These are phyloP conservation scores for Craniophora ligustri DNA, from an alignment of 2,888 invertebrate species.

Conservation along the genomic window DNA sequence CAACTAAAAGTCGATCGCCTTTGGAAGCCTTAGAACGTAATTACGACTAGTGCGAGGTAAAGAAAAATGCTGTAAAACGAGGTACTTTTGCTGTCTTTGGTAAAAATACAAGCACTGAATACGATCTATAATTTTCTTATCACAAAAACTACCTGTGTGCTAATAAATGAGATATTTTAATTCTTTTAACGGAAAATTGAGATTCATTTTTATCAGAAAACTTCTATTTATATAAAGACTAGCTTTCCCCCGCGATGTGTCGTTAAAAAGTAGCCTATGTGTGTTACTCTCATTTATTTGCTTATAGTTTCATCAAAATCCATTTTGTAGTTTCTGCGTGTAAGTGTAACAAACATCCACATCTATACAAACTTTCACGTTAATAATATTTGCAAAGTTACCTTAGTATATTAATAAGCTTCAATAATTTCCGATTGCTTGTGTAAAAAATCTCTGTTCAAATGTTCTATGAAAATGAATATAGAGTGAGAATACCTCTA, in stretches of 20 bases:
- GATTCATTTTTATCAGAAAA: constrained; percentile 6
- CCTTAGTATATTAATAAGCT: no score
- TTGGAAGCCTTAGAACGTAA: constrained; percentile 46
- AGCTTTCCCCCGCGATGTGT: no score
- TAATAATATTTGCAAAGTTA: no score
- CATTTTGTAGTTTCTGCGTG: no score
- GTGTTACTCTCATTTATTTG: no score
- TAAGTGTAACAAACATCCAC: no score
- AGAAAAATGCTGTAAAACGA: constrained; percentile 21
- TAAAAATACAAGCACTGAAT: constrained; percentile 14
- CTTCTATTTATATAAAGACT: constrained; percentile 5
- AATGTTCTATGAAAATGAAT: neutral
- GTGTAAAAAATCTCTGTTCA: neutral
- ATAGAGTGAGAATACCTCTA: neutral
- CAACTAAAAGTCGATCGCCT: constrained; percentile 39
- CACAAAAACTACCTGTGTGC: constrained; percentile 14
- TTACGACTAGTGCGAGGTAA: constrained; percentile 29
- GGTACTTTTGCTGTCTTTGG: constrained; percentile 1
- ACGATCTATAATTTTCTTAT: constrained; percentile 13
- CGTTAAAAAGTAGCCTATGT: no score
- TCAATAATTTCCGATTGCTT: no score
- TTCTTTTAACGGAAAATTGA: constrained; percentile 10
- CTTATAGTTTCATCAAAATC: no score
- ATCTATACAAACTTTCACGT: no score
- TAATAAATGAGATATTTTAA: constrained; percentile 21